A percentile compares a stretch with the other conserved stretches of the same genome.
Conservation (phyloP, 2,113 vertebrate species). For the Benitochromis conjunctus region DNA sequence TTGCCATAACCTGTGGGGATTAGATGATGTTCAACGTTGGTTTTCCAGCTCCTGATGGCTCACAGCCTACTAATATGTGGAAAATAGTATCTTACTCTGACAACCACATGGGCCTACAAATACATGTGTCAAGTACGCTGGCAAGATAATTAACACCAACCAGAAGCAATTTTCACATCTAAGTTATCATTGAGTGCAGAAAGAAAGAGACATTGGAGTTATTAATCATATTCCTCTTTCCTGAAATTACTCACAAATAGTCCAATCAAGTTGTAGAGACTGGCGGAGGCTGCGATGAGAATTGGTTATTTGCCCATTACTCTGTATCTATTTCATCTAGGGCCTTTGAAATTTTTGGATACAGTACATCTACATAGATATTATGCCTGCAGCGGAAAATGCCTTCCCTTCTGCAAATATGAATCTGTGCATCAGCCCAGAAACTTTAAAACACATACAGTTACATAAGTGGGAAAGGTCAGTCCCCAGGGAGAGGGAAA, state of each 20-base stretch:
- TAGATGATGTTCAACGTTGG: constrained; percentile 59
- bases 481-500: background rate
- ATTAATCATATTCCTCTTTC: constrained; percentile 70
- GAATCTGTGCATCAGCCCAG: background rate
- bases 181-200: constrained; percentile 64
- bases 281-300: constrained; percentile 8
- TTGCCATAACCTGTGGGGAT: constrained; percentile 68
- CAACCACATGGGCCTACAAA: constrained; percentile 65
- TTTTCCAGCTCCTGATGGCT: constrained; percentile 54
- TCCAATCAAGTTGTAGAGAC: constrained; percentile 44
- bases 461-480: background rate
- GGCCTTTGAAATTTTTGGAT: background rate
- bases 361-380: constrained; percentile 7
- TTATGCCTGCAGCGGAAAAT: background rate
- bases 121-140: constrained; percentile 69
- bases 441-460: background rate
- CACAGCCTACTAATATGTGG: constrained; percentile 62
- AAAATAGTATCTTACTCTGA: constrained; percentile 73
- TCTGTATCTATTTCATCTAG: constrained; percentile 32
- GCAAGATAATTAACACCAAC: constrained; percentile 75
- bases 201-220: constrained; percentile 59
- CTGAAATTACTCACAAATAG: constrained; percentile 65
- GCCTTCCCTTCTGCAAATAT: background rate
- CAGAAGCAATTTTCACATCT: constrained; percentile 73
- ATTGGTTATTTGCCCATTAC: constrained; percentile 37